A percentile compares a stretch with the other conserved stretches of the same genome.
Conservation (phyloP, 2,888 invertebrate genomes). For the Aplocera efformata region DNA sequence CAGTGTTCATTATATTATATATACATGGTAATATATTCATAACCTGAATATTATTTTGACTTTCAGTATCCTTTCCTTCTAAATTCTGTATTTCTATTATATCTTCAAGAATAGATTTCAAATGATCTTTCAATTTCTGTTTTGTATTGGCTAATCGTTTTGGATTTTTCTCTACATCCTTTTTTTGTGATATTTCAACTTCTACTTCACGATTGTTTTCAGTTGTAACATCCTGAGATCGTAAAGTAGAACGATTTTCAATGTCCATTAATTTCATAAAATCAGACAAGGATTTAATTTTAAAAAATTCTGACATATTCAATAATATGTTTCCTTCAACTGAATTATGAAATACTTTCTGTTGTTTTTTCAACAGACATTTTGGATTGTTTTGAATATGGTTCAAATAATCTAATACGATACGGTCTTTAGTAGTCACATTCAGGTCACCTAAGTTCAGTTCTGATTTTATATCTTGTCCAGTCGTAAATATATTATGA, state of each 20-base stretch:
- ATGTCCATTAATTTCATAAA: slow-evolving; percentile 45
- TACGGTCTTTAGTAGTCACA: slow-evolving; percentile 57
- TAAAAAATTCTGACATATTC: slow-evolving; percentile 63
- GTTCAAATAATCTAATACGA: slow-evolving; percentile 58
- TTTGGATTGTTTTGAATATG: slow-evolving; percentile 53
- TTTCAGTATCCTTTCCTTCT: slow-evolving; percentile 34
- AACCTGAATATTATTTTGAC: slow-evolving; percentile 43
- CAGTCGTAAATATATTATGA: slow-evolving; percentile 35
- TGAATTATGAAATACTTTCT: slow-evolving; percentile 29
- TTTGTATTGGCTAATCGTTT: slow-evolving; percentile 42
- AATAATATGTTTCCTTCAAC: slow-evolving; percentile 56
- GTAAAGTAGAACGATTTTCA: slow-evolving; percentile 12
- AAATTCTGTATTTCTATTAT: slow-evolving; percentile 54
- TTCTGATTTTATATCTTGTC: slow-evolving; percentile 36
- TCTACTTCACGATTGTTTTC: not conserved
- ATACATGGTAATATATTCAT: slow-evolving; percentile 61
- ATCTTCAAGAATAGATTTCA: slow-evolving; percentile 62
- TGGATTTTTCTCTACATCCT: slow-evolving; percentile 9
- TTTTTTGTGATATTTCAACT: not conserved
- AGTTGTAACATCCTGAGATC: slow-evolving; percentile 8
- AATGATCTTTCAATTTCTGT: slow-evolving; percentile 57
- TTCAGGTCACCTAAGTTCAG: slow-evolving; percentile 44
- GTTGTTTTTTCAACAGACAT: slow-evolving; percentile 42
- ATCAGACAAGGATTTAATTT: slow-evolving; percentile 61
- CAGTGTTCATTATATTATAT: slow-evolving; percentile 45